These are phyloP conservation scores for Cervus canadensis DNA, from an alignment of 2,113 vertebrate species.

Conservation along the genomic window DNA sequence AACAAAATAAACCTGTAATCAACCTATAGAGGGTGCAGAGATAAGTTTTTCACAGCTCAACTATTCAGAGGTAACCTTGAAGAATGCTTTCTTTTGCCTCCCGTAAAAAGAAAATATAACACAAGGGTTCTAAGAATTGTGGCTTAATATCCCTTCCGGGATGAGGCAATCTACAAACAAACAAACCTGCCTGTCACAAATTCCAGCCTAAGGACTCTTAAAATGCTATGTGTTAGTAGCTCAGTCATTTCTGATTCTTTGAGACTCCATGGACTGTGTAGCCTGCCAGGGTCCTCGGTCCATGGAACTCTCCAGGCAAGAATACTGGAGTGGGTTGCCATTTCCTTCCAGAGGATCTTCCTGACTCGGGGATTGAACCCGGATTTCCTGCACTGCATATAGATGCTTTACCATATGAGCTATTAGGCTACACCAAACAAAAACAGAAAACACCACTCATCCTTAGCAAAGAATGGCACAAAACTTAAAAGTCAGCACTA, in stretches of 20 bases:
- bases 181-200: background rate
- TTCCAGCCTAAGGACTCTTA: background rate
- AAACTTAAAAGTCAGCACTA: background rate
- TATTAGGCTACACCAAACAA: background rate
- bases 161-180: background rate
- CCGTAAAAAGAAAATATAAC: background rate
- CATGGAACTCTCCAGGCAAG: background rate
- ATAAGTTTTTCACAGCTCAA: background rate
- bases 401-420: background rate
- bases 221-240: background rate
- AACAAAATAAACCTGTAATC: background rate
- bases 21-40: background rate
- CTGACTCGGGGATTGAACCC: accelerated
- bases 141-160: background rate
- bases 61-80: background rate
- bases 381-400: background rate
- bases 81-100: background rate
- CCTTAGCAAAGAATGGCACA: background rate
- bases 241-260: background rate
- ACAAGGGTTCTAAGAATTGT: background rate
- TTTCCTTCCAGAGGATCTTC: background rate
- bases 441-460: background rate
- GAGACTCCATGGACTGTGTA: background rate
- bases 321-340: background rate
- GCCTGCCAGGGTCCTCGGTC: background rate